Base-by-base conservation (phyloP, 2,888 invertebrate genomes). In the Ecliptopera silaceata region DNA sequence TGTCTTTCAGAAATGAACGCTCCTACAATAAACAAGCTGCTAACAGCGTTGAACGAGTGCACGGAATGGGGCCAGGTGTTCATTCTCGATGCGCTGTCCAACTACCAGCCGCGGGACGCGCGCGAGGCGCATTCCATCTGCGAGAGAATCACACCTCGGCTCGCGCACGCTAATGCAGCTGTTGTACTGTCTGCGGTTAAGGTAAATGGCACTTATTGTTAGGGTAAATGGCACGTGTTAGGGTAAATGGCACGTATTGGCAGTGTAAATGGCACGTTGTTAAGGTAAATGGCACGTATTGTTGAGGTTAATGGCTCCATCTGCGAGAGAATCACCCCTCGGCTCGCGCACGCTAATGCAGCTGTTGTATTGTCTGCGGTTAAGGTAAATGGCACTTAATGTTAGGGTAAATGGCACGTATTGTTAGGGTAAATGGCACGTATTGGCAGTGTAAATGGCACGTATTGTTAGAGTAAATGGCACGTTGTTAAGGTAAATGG, bases 11-110 rank as follows among this genome's bases (percentile, higher is more conserved):
- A 98, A 87, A 96, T 99, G 95, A 99, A 98, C 86, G 96, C 98
- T 4, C 97, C 97, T 47, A 99, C 99, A 0, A 98, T 99, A 68
- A 99, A 99, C 91, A 99, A 99, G 86, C 92, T 99, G 11, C 91
- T 99, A 57, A 99, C 99, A 0, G 99, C 99, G 5, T 92, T 99
- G 43, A 99, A 99, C 84, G 99, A 99, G 86, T 99, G 99, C 84
- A 99, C 99, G 2, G 99, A 99, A 85, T 98, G 98, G 98, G 98
- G 98, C 0, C 99, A 99, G 86, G 98, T 99, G 56, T 99, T 99
- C 89, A 99, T 99, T 69, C 92, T 99, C 70, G 99, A 99, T 87
- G 98, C 99, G 0, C 91, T 99, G 61, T 97, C 99, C 15, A 99
- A 99, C 92, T 99, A 99, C 88, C 95, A 95, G 43, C 99, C 99